Conservation (phyloP, 1,140 invertebrate species). For the Nephotettix cincticeps region DNA sequence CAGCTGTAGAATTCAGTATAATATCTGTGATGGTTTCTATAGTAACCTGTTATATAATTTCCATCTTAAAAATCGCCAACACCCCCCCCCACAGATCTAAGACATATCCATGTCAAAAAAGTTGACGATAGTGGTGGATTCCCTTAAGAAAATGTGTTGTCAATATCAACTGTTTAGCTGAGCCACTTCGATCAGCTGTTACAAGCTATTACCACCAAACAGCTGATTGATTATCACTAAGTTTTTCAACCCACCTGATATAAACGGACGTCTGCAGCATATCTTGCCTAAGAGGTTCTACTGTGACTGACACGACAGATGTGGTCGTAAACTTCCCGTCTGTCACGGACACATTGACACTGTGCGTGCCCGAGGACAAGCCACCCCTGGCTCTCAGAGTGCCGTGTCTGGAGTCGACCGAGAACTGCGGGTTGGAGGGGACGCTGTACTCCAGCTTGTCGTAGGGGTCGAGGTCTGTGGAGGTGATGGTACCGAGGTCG, state of each 20-base stretch:
- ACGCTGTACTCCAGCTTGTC: constrained; percentile 9
- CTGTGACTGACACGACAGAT: background rate
- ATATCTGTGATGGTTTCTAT: no score
- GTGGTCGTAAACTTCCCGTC: background rate
- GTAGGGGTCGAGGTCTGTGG: background rate
- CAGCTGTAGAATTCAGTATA: no score
- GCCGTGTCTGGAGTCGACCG: background rate
- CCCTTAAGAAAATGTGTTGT: no score
- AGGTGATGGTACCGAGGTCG: background rate
- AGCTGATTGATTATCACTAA: no score
- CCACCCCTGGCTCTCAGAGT: background rate
- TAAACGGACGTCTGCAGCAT: constrained; percentile 3
- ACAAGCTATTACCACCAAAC: no score
- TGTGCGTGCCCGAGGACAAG: background rate
- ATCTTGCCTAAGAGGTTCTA: background rate
- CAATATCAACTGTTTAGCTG: no score
- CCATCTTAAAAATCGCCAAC: no score
- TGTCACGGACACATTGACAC: background rate
- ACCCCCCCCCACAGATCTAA: no score
- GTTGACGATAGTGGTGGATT: no score
- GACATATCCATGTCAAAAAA: no score
- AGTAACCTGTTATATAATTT: no score
- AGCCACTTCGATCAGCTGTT: no score
- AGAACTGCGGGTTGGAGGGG: background rate
- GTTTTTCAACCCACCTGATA: background rate